phyloP scores from a whole-genome alignment of 2,888 invertebrate species.

The Drosophila maculinotata region DNA sequence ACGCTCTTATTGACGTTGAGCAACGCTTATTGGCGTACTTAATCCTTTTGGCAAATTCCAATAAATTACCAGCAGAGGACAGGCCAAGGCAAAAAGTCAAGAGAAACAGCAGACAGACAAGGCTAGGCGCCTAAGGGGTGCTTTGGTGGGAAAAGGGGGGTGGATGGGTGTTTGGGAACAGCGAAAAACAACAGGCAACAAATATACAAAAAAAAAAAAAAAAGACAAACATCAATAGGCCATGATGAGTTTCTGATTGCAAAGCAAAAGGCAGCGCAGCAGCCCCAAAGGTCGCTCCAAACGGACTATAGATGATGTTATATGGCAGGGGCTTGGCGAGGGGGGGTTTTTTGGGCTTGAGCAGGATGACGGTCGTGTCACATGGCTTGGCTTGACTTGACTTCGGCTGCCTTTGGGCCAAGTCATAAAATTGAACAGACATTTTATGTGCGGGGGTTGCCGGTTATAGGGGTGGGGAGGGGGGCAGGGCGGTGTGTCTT shows the following conservation, averaged over 20 bases:
- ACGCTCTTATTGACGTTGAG: constrained; percentile 75
- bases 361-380: constrained; percentile 68
- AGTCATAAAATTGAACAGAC: constrained; percentile 80
- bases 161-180: neutral
- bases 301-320: constrained; percentile 22
- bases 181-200: constrained; percentile 9
- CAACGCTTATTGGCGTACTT: constrained; percentile 81
- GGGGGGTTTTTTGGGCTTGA: constrained; percentile 20
- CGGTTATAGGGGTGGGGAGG: too few species aligned
- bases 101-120: constrained; percentile 25
- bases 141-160: neutral
- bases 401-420: constrained; percentile 55
- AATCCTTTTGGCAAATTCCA: constrained; percentile 81
- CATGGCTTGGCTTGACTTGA: constrained; percentile 38
- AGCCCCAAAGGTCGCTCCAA: constrained; percentile 40
- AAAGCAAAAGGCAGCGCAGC: constrained; percentile 62
- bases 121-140: neutral
- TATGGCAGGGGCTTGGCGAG: neutral
- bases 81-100: constrained; percentile 38
- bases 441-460: constrained; percentile 48
- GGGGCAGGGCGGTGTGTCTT: neutral
- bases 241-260: constrained; percentile 81
- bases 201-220: constrained; percentile 6
- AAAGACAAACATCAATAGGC: constrained; percentile 77
- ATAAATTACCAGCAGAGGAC: constrained; percentile 68